A percentile compares a stretch with the other conserved stretches of the same genome.
phyloP scores from a whole-genome alignment of 2,797 vertebrate genomes.

The Lindbergichthys nudifrons region DNA sequence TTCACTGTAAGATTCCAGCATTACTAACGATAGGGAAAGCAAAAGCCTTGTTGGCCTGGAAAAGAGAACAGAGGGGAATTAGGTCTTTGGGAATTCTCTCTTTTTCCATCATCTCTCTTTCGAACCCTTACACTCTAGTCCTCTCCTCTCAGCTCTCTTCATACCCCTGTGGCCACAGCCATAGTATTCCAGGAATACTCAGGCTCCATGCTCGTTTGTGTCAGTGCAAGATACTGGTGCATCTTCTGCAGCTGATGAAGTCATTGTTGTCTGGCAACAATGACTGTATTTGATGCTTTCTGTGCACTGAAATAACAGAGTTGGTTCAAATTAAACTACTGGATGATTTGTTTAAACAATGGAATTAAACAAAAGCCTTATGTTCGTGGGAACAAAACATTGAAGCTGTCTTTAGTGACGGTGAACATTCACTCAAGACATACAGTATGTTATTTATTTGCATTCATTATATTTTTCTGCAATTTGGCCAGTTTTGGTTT shows the following conservation, averaged over 20 bases:
- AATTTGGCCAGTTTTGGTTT: background rate
- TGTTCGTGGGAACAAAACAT: slow-evolving; percentile 1
- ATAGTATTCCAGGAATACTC: slow-evolving; percentile 50
- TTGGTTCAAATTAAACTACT: background rate
- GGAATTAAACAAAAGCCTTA: slow-evolving; percentile 1
- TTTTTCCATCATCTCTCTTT: slow-evolving; percentile 54
- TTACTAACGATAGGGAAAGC: slow-evolving; percentile 53
- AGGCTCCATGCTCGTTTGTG: slow-evolving; percentile 30
- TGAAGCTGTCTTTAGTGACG: background rate
- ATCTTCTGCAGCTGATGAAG: slow-evolving; percentile 14
- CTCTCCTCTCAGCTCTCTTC: slow-evolving; percentile 39
- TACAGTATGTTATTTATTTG: slow-evolving; percentile 11
- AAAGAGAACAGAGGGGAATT: slow-evolving; percentile 46
- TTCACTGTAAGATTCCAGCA: slow-evolving; percentile 47
- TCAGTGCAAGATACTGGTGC: slow-evolving; percentile 12
- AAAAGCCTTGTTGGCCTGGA: slow-evolving; percentile 47
- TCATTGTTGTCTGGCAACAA: slow-evolving; percentile 7
- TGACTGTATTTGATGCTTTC: slow-evolving; percentile 14
- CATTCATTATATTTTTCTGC: background rate
- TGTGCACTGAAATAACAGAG: background rate
- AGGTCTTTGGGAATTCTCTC: slow-evolving; percentile 59
- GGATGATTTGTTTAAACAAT: background rate
- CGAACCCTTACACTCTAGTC: slow-evolving; percentile 42
- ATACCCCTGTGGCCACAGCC: slow-evolving; percentile 56
- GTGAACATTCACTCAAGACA: background rate